Percentiles rank a stretch among this genome's conserved stretches.
These are phyloP conservation scores for Reticulitermes lucifugus DNA, from an alignment of 2,888 invertebrate genomes.

Conservation along the genomic window DNA sequence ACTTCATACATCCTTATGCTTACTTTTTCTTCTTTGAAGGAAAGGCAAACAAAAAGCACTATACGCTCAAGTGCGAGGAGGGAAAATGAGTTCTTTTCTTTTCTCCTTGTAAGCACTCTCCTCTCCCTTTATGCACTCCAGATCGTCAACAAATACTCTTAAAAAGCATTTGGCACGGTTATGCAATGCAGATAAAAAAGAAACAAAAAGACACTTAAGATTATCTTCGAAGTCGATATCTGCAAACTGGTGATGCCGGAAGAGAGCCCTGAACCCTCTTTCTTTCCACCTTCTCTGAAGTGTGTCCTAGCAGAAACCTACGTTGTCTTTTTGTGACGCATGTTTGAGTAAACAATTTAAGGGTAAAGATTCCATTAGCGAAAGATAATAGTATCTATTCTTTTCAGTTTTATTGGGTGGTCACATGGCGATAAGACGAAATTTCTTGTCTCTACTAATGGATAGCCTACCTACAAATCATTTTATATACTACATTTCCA, in stretches of 20 bases:
- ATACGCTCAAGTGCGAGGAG: neutral
- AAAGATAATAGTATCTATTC: neutral
- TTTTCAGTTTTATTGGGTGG: neutral
- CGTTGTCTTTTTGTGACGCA: neutral
- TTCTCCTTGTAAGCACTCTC: neutral
- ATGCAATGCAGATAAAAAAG: slow-evolving; percentile 13
- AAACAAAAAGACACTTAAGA: slow-evolving; percentile 13
- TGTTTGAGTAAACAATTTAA: slow-evolving; percentile 27
- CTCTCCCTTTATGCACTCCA: neutral
- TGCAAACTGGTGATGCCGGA: neutral
- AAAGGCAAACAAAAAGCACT: slow-evolving; percentile 28
- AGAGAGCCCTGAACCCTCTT: neutral
- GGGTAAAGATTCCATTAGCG: slow-evolving; percentile 28
- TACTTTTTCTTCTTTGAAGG: slow-evolving; percentile 2
- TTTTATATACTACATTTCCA: neutral
- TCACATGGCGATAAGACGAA: neutral
- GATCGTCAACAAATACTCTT: slow-evolving; percentile 32
- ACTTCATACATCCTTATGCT: neutral
- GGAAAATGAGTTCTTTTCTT: slow-evolving; percentile 2
- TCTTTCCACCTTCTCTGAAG: neutral
- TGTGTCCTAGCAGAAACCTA: neutral
- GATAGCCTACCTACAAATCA: neutral
- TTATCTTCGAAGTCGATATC: slow-evolving; percentile 21
- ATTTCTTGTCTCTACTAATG: neutral
- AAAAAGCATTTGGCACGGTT: slow-evolving; percentile 28